Percentiles rank a stretch among this genome's conserved stretches.
phyloP scores from a whole-genome alignment of 2,797 vertebrate species.

The Jordanella pulchra region DNA sequence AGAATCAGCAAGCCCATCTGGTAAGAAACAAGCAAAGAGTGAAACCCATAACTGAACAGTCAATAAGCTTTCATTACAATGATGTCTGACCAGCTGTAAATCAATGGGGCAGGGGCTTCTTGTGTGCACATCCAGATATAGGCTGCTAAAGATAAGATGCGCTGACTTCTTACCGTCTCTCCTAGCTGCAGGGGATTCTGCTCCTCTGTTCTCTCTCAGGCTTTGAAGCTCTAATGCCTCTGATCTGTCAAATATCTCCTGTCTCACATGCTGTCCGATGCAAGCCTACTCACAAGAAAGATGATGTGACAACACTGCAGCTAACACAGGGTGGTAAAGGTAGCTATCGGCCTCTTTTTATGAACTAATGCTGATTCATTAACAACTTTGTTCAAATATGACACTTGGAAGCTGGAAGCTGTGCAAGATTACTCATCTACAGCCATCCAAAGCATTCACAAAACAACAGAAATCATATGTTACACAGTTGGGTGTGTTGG shows the following conservation, averaged over 20 bases:
- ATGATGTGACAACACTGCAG: constrained; percentile 41
- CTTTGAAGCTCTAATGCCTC: constrained; percentile 66
- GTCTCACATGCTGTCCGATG: constrained; percentile 52
- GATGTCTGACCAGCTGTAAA: constrained; percentile 51
- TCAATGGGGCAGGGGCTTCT: constrained; percentile 34
- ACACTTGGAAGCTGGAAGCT: constrained; percentile 35
- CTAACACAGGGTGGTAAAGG: constrained; percentile 34
- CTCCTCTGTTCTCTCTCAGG: constrained; percentile 52
- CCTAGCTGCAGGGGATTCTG: constrained; percentile 35
- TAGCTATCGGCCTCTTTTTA: constrained; percentile 26
- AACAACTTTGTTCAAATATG: constrained; percentile 20
- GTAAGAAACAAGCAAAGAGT: constrained; percentile 37
- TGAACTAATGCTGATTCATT: constrained; percentile 44
- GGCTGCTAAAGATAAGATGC: constrained; percentile 46
- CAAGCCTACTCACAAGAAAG: constrained; percentile 33
- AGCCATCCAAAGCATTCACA: constrained; percentile 18
- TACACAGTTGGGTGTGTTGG: constrained; percentile 14
- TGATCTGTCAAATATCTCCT: constrained; percentile 67
- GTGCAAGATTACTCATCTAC: constrained; percentile 29
- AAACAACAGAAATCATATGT: constrained; percentile 38
- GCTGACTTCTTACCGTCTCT: constrained; percentile 41
- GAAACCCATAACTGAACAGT: constrained; percentile 53
- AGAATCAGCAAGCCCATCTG: constrained; percentile 57
- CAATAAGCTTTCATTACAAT: constrained; percentile 33
- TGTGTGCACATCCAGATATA: constrained; percentile 39